These are phyloP conservation scores for Pleuronectes platessa DNA, from an alignment of 2,113 vertebrate species.

Conservation along the genomic window DNA sequence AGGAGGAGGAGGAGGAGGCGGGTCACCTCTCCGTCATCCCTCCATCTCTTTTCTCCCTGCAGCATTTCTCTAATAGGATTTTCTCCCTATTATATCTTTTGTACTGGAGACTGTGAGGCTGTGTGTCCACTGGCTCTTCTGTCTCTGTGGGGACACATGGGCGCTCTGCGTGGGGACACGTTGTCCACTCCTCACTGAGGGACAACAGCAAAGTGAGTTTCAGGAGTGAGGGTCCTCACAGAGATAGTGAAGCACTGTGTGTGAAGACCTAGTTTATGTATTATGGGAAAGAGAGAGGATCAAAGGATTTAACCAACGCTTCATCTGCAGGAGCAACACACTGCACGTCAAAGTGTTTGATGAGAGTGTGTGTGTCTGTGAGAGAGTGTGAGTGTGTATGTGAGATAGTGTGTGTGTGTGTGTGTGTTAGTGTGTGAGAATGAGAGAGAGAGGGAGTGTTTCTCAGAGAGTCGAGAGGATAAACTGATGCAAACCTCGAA, in stretches of 20 bases:
- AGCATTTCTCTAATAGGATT: conserved; percentile 45
- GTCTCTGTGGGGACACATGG: not conserved
- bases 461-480: not conserved
- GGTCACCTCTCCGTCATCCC: conserved; percentile 26
- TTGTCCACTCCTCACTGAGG: not conserved
- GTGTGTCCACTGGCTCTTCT: not conserved
- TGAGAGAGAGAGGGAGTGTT: not conserved
- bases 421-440: not conserved
- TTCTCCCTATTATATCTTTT: conserved; percentile 40
- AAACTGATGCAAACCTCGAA: conserved; percentile 13
- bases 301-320: conserved; percentile 32
- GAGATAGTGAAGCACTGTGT: not conserved
- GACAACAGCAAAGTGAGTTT: not conserved
- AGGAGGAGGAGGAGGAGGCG: not conserved
- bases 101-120: conserved; percentile 1
- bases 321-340: not conserved
- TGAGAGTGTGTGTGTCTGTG: conserved; percentile 7
- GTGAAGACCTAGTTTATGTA: not conserved
- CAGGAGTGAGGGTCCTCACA: not conserved
- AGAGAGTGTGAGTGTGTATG: conserved; percentile 5
- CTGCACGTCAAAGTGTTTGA: not conserved
- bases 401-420: not conserved
- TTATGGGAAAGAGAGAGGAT: conserved; percentile 7
- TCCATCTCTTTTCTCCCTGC: conserved; percentile 25
- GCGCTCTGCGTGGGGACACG: too few species aligned